Evolutionary conservation across 2,113 vertebrate species (phyloP), one percentile per base, ranked within the genome.

Genomic region (Dipodomys ordii): DNA sequence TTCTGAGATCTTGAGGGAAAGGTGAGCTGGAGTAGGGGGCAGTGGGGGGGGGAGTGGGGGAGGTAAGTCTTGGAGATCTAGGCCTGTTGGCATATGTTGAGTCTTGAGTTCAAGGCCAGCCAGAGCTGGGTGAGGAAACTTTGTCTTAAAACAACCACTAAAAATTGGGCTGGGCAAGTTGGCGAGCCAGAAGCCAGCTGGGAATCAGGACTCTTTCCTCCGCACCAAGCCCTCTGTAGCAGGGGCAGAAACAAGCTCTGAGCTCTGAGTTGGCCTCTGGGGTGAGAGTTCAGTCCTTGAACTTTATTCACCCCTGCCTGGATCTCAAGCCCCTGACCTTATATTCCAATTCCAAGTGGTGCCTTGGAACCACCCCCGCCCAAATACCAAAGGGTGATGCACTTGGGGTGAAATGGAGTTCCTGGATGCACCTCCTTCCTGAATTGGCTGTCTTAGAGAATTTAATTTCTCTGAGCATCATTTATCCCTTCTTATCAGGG

Each of bases 401-500:
- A 35, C 53, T 23, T 4, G 9, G 16, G 44, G n/a, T 74, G 82
- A 74, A 65, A 64, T 78, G 32, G 27, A 30, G 53, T 23, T 90
- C 30, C 49, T 65, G 30, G 78, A 25, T 74, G 28, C 22, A 65
- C 62, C 39, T 6, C 9, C 71, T 87, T 90, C 68, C 78, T 71
- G 57, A 78, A 60, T 49, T 2, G 0, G 28, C 89, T 79, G 72
- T 69, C 49, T 86, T 67, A 62, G 72, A 80, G 49, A 69, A 32
- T 27, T 78, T 39, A 68, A 39, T 87, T 74, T 86, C 73, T 79
- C 35, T 71, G n/a, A 46, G 7, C n/a, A 46, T 93, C 60, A 6
- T 46, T 79, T 68, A 95, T 35, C 16, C 84, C 60, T 46, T 71
- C 83, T 94, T 57, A 57, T 57, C 53, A 57, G 53, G 53, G 53